Evolutionary conservation across 2,888 invertebrate genomes (phyloP), one percentile per base, ranked within the genome.

Genomic region (Polyommatus icarus): DNA sequence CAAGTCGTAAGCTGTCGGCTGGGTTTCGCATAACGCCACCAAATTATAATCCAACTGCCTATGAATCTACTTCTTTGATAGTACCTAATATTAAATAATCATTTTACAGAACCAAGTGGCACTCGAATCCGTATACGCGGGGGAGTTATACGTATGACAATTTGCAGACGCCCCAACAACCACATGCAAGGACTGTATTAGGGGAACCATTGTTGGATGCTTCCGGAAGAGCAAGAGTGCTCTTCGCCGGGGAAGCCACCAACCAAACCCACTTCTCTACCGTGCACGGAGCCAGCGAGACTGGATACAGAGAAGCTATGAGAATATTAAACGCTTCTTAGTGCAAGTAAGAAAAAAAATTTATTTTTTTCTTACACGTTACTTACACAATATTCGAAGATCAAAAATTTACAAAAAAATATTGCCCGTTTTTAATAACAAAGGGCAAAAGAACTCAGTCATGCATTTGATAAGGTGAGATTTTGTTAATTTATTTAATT

Each of bases 61-160:
- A n/a, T n/a, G n/a, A n/a, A n/a, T n/a, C n/a, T n/a, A n/a, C n/a
- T n/a, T n/a, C n/a, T n/a, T n/a, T n/a, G n/a, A n/a, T n/a, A n/a
- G n/a, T n/a, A n/a, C n/a, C 40, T 40, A 10, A 40, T 8, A 40
- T 40, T 3, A 46, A 46, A 46, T 10, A 10, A 3, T 46, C 3
- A 12, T 46, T 79, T 78, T 75, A 0, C 87, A 97, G 97, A 82
- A 96, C 97, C 0, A 93, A 90, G 2, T 98, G 98, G 98, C 94
- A 93, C 80, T 94, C 94, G 1, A 96, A 97, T 89, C 95, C 95
- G 0, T 95, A 95, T 87, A 96, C 96, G 6, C 93, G 95, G 73
- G 98, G 98, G 1, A 96, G 96, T 0, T 98, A 98, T 86, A 94
- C 95, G 3, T 96, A 93, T 86, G 94, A 95, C 82, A 95, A 95